Conservation (phyloP, 2,797 vertebrate species). For the Xerus rutilus region DNA sequence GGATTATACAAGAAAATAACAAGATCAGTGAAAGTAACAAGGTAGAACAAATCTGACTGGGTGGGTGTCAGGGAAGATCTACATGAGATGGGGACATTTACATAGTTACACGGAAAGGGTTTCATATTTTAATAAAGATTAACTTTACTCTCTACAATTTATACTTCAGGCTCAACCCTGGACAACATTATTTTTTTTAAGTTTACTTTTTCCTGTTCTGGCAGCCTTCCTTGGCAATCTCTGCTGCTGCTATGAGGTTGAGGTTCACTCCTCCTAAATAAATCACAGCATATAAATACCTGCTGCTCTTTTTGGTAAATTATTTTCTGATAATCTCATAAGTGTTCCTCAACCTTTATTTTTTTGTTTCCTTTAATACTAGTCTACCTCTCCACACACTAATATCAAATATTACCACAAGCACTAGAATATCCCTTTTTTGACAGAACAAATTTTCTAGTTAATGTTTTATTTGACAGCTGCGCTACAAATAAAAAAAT, state of each 20-base stretch:
- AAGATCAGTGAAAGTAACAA: neutral
- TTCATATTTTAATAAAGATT: conserved; percentile 48
- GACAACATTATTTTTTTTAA: conserved; percentile 62
- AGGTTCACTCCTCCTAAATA: conserved; percentile 67
- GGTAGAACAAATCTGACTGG: neutral
- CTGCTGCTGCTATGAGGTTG: conserved; percentile 53
- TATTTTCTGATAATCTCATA: conserved; percentile 81
- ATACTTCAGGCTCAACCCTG: conserved; percentile 27
- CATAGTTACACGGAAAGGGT: neutral
- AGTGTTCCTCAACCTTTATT: conserved; percentile 78
- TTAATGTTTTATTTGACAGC: conserved; percentile 89
- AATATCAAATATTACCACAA: conserved; percentile 80
- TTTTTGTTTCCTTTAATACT: conserved; percentile 79
- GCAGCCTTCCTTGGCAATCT: conserved; percentile 49
- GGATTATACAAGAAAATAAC: neutral
- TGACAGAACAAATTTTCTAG: conserved; percentile 87
- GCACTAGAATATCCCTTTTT: conserved; percentile 83
- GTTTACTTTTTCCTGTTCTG: conserved; percentile 56
- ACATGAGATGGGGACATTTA: neutral
- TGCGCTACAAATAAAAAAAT: conserved; percentile 87
- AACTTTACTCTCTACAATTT: conserved; percentile 45
- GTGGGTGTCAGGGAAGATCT: neutral
- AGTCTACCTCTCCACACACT: conserved; percentile 73
- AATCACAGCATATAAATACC: conserved; percentile 78
- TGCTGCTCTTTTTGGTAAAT: conserved; percentile 78